These are phyloP conservation scores for Rotaria magnacalcarata DNA, from an alignment of 2,888 invertebrate species.

Conservation along the genomic window DNA sequence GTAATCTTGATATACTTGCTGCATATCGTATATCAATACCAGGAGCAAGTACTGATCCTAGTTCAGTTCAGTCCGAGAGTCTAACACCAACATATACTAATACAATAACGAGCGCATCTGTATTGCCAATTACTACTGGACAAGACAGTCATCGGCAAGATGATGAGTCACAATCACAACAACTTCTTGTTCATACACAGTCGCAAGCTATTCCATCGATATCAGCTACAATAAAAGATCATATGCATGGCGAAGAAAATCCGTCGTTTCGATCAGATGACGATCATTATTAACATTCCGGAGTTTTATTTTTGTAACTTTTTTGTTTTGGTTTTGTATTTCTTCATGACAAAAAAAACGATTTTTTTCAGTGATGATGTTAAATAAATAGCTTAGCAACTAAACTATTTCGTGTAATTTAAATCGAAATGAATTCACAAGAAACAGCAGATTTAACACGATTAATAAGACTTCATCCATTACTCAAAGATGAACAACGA, in stretches of 20 bases:
- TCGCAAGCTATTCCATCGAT: background rate
- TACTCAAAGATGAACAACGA: background rate
- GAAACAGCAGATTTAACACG: background rate
- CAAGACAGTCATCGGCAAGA: background rate
- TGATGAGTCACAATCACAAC: background rate
- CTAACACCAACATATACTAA: background rate
- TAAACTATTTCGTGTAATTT: background rate
- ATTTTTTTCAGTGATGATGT: background rate
- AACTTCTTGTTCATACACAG: background rate
- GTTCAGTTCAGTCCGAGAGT: background rate
- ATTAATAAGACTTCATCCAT: background rate
- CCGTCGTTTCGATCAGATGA: background rate
- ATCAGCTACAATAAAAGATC: background rate
- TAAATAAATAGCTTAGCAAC: background rate
- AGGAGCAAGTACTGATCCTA: background rate
- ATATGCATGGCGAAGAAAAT: background rate
- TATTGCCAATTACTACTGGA: background rate
- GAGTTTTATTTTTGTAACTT: background rate
- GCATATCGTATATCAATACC: constrained; percentile 22
- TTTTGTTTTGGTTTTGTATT: background rate
- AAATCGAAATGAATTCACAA: no score
- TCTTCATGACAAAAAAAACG: background rate
- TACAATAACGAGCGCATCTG: background rate
- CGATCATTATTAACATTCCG: background rate
- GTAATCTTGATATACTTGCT: constrained; percentile 30